A percentile compares a stretch with the other conserved stretches of the same genome.
These are phyloP conservation scores for Entomobrya multifasciata DNA, from an alignment of 2,888 invertebrate species.

Conservation along the genomic window DNA sequence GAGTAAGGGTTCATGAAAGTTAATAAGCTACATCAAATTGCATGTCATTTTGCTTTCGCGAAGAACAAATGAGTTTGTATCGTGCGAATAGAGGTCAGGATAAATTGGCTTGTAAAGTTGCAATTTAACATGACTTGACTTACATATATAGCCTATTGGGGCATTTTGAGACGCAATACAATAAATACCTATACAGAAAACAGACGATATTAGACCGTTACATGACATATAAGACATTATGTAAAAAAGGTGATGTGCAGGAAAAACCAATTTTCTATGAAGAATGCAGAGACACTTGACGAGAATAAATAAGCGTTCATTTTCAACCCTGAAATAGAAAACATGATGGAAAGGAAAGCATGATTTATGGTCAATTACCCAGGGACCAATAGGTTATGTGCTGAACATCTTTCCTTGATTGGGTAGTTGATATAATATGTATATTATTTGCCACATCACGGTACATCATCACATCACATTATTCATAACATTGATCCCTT, in stretches of 20 bases:
- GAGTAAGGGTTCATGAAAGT: not conserved
- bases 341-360: not conserved
- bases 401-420: no score
- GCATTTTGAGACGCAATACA: not conserved
- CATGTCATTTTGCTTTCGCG: constrained; percentile 3
- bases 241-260: not conserved
- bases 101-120: not conserved
- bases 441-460: no score
- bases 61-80: constrained; percentile 29
- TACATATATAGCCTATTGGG: not conserved
- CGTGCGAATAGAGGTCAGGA: constrained; percentile 41
- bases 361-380: no score
- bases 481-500: no score
- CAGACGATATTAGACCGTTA: no score
- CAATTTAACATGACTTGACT: not conserved
- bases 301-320: constrained; percentile 10
- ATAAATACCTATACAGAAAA: not conserved
- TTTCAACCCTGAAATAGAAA: not conserved
- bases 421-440: no score
- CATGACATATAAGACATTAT: no score
- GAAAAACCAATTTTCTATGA: constrained; percentile 46
- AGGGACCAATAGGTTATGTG: no score
- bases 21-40: not conserved
- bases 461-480: no score
- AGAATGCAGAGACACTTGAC: constrained; percentile 12